These are phyloP conservation scores for Lepus townsendii DNA, from an alignment of 2,797 vertebrate genomes.

Conservation along the genomic window DNA sequence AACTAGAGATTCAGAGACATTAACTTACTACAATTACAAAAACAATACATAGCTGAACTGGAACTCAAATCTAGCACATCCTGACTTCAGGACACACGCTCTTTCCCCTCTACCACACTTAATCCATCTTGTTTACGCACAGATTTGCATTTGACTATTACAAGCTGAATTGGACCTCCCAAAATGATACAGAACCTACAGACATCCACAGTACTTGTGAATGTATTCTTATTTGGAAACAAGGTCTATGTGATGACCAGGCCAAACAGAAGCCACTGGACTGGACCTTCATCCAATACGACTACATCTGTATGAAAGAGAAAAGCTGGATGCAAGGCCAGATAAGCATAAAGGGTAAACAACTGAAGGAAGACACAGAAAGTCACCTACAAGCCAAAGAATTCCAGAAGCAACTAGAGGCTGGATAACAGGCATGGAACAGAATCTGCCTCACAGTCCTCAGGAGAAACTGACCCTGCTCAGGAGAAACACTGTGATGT, in stretches of 20 bases:
- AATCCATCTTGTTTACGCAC: background rate
- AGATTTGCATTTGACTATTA: background rate
- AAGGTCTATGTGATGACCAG: background rate
- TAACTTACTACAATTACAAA: background rate
- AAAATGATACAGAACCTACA: background rate
- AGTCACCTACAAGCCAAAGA: background rate
- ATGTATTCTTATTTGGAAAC: background rate
- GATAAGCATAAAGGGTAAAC: background rate
- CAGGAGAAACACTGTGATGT: background rate
- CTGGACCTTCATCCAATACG: background rate
- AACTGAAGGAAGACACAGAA: background rate
- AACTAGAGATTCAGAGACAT: slow-evolving; percentile 3
- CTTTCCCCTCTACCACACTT: background rate
- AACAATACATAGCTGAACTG: background rate
- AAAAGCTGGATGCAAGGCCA: background rate
- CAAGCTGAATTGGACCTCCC: background rate
- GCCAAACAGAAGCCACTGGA: background rate
- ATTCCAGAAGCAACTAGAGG: background rate
- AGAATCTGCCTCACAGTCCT: background rate
- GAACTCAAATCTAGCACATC: background rate
- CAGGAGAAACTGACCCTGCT: background rate
- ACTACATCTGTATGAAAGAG: background rate
- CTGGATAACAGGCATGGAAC: background rate
- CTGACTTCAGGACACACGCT: background rate
- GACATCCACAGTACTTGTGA: background rate